phyloP scores from a whole-genome alignment of 2,113 vertebrate genomes.

The Brienomyrus brachyistius region DNA sequence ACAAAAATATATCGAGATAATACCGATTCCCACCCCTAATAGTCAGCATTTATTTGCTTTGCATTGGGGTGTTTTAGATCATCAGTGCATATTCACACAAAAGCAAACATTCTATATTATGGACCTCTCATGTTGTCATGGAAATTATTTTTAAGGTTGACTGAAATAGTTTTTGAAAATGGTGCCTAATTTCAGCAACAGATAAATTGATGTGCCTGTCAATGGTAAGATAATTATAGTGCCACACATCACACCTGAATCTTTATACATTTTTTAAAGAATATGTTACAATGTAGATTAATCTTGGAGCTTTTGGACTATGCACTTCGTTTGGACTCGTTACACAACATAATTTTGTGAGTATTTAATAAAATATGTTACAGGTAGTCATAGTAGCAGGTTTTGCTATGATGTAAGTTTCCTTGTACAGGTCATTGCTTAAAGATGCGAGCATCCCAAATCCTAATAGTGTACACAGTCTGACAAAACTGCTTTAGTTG shows the following conservation, averaged over 20 bases:
- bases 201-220: slow-evolving; percentile 1
- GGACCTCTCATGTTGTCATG: not conserved
- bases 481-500: not conserved
- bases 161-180: slow-evolving; percentile 19
- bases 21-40: not conserved
- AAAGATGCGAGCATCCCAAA: not conserved
- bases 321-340: not conserved
- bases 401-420: not conserved
- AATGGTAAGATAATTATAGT: not conserved
- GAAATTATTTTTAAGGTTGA: not conserved
- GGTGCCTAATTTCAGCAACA: slow-evolving; percentile 4
- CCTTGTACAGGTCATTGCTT: not conserved
- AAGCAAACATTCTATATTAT: not conserved
- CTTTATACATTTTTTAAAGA: not conserved
- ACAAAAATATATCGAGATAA: not conserved
- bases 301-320: not conserved
- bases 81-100: not conserved
- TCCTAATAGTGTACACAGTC: not conserved
- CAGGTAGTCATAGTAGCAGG: not conserved
- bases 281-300: slow-evolving; percentile 4
- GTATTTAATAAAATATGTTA: not conserved
- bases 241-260: slow-evolving; percentile 8
- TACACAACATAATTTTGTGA: not conserved
- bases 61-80: not conserved
- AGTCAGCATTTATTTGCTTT: not conserved